Percentiles rank a stretch among this genome's conserved stretches.
phyloP scores from a whole-genome alignment of 2,888 invertebrate species.

The Cabera pusaria region DNA sequence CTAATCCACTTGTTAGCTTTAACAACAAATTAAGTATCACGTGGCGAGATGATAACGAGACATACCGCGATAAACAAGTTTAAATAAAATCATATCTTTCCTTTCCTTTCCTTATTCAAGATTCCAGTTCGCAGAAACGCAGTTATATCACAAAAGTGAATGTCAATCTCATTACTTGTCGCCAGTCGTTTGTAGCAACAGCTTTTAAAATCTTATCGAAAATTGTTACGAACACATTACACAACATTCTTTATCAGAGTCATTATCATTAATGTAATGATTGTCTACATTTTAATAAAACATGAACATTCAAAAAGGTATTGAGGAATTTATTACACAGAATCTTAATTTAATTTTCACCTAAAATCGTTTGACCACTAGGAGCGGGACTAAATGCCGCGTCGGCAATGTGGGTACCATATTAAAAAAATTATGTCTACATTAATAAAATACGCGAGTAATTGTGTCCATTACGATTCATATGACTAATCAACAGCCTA shows the following conservation, averaged over 20 bases:
- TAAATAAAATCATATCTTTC: no score
- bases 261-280: slow-evolving; percentile 32
- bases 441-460: no score
- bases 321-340: not conserved
- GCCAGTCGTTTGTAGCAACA: slow-evolving; percentile 7
- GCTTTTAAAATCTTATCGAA: slow-evolving; percentile 28
- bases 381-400: slow-evolving; percentile 7
- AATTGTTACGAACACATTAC: slow-evolving; percentile 35
- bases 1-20: no score
- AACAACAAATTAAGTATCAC: no score
- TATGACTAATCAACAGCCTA: no score
- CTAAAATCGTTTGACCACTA: slow-evolving; percentile 1
- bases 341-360: no score
- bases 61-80: no score
- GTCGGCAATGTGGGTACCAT: no score
- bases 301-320: slow-evolving; percentile 3
- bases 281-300: slow-evolving; percentile 30
- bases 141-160: slow-evolving; percentile 1
- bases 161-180: slow-evolving; percentile 4
- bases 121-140: not conserved
- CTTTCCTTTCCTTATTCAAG: no score
- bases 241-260: slow-evolving; percentile 36
- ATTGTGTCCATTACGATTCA: no score
- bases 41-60: no score
- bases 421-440: no score